Evolutionary conservation across 2,797 vertebrate genomes (phyloP), one percentile per base, ranked within the genome.

Genomic region (Naso thynnoides): DNA sequence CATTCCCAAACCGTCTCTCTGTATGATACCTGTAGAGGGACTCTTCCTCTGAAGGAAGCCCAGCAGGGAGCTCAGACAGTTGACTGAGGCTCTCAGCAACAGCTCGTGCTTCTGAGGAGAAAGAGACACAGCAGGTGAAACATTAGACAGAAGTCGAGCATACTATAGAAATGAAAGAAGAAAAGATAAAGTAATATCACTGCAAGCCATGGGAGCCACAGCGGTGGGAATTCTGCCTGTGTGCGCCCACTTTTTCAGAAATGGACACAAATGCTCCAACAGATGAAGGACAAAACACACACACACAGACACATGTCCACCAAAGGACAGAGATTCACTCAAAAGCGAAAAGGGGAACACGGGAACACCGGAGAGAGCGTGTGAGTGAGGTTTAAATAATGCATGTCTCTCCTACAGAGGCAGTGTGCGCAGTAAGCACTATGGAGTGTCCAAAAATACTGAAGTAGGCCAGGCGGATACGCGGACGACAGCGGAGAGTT

Each of bases 51-150:
- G 88, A 39, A 98, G 88, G 81, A 96, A 98, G 75, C 92, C 89
- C 81, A 97, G 82, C 85, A 99, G 90, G 77, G 95, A 95, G 80
- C 94, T 93, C 56, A 98, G 88, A 85, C 96, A 98, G 86, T 94
- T 94, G 76, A 96, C 91, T 48, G 96, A 94, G 0, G 93, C 93
- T 76, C 91, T 94, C 56, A 97, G 93, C 77, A 99, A 76, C 59
- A 96, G 69, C 61, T 96, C 91, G 26, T 98, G 95, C 76, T 96
- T 98, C 98, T 99, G 90, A 48, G 59, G 64, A 78, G 66, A 70
- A 62, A 49, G 42, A 83, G 3, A 72, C 26, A 41, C 6, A 18
- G 4, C 8, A 1, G 23, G 19, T 26, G 49, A 82, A 56, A 73
- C 41, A 55, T 15, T 8, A 70, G n/a, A 68, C 15, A 29, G 9